Percentiles rank a stretch among this genome's conserved stretches.
Conservation (phyloP, 2,797 vertebrate genomes). For the Mus minutoides region DNA sequence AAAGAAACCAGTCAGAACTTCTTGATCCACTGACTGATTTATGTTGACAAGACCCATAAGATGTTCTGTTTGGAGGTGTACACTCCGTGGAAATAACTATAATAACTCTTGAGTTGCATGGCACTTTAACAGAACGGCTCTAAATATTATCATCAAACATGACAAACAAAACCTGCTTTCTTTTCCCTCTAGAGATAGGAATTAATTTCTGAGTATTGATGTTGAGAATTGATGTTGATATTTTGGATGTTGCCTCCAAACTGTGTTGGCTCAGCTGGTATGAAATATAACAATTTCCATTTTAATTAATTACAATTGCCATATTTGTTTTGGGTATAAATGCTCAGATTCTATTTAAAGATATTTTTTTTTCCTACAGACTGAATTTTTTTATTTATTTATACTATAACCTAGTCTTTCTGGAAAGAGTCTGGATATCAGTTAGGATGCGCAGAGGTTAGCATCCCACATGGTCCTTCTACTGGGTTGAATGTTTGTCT, state of each 20-base stretch:
- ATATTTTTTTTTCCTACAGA: background rate
- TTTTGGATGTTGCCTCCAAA: slow-evolving; percentile 4
- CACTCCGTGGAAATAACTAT: slow-evolving; percentile 6
- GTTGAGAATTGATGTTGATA: slow-evolving; percentile 29
- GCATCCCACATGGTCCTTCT: background rate
- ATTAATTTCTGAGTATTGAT: slow-evolving; percentile 57
- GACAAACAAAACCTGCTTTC: slow-evolving; percentile 44
- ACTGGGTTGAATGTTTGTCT: slow-evolving; percentile 56
- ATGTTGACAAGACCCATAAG: slow-evolving; percentile 35
- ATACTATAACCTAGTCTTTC: slow-evolving; percentile 35
- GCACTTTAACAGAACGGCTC: slow-evolving; percentile 28
- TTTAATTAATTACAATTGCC: background rate
- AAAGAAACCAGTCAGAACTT: background rate
- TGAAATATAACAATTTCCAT: slow-evolving; percentile 30
- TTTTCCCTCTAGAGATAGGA: slow-evolving; percentile 33
- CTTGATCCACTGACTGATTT: background rate
- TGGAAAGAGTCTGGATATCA: background rate
- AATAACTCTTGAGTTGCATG: background rate
- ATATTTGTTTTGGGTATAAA: slow-evolving; percentile 23
- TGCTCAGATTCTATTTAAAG: slow-evolving; percentile 18
- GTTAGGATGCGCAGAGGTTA: slow-evolving; percentile 33
- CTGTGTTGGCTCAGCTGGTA: slow-evolving; percentile 12
- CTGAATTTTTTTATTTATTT: background rate
- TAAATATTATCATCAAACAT: slow-evolving; percentile 21
- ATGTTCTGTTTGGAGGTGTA: background rate